A percentile compares a stretch with the other conserved stretches of the same genome.
phyloP scores from a whole-genome alignment of 2,113 vertebrate genomes.

The Phodopus roborovskii region DNA sequence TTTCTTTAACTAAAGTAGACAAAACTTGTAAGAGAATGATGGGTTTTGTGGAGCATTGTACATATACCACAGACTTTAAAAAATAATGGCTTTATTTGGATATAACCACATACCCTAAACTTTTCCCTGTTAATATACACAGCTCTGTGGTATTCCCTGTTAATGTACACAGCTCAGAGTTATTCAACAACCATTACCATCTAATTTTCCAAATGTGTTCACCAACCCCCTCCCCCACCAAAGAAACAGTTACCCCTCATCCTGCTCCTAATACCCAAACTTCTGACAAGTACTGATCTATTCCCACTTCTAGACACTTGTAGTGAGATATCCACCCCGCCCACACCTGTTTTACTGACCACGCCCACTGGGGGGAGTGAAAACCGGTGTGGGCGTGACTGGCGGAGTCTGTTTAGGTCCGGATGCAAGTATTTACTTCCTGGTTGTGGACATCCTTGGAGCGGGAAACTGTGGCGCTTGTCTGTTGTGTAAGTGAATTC shows the following conservation, averaged over 20 bases:
- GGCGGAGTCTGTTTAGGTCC: too few species aligned
- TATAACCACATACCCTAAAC: constrained; percentile 5
- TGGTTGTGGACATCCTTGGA: too few species aligned
- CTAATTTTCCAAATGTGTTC: constrained; percentile 12
- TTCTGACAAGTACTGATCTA: background rate
- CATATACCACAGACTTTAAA: background rate
- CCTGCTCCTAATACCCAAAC: fast-evolving
- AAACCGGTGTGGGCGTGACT: too few species aligned
- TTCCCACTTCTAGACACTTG: background rate
- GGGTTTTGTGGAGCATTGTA: background rate
- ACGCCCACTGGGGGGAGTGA: too few species aligned
- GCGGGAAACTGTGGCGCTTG: too few species aligned
- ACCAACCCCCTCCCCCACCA: background rate
- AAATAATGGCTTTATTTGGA: constrained; percentile 18
- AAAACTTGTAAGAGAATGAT: constrained; percentile 25
- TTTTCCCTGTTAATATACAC: background rate
- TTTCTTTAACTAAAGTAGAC: constrained; percentile 4
- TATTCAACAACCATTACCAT: background rate
- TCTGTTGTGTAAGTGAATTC: too few species aligned
- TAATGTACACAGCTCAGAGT: background rate
- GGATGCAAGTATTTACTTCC: too few species aligned
- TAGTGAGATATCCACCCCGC: too few species aligned
- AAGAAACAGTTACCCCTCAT: background rate
- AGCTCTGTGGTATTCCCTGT: background rate
- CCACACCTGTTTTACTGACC: too few species aligned